phyloP scores from a whole-genome alignment of 2,797 vertebrate genomes.

The Propithecus deckenii region DNA sequence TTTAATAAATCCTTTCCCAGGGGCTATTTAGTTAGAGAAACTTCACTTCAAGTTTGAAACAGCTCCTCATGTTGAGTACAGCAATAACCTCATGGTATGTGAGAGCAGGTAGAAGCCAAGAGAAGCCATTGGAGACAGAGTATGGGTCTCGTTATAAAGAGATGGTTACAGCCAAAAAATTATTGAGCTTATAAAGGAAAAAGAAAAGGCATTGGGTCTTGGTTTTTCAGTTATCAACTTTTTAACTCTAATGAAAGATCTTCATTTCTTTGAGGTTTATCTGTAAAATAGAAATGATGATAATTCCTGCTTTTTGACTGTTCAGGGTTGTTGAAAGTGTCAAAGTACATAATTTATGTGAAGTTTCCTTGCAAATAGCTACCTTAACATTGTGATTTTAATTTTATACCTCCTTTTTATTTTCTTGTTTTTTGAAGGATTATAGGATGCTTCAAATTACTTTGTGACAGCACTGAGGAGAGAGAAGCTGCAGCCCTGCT shows the following conservation, averaged over 20 bases:
- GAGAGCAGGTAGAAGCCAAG: background rate
- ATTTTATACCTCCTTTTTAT: background rate
- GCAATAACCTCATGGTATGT: background rate
- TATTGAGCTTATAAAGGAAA: background rate
- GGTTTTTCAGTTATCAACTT: background rate
- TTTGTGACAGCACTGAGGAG: background rate
- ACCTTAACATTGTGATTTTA: background rate
- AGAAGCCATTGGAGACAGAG: background rate
- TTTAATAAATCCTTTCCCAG: conserved; percentile 1
- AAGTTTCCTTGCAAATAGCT: background rate
- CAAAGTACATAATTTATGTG: background rate
- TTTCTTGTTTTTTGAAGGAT: background rate
- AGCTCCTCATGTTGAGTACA: background rate
- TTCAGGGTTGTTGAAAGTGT: background rate
- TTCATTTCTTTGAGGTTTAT: background rate
- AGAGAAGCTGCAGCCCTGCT: background rate
- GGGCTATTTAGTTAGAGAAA: background rate
- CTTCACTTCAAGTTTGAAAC: background rate
- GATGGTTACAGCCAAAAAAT: background rate
- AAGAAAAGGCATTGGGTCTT: background rate
- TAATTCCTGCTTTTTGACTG: background rate
- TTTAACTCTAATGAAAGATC: background rate
- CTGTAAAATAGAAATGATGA: background rate
- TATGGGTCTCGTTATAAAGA: background rate
- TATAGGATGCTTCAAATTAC: background rate